Evolutionary conservation across 2,797 vertebrate genomes (phyloP).

Genomic region (Threskiornis aethiopicus): DNA sequence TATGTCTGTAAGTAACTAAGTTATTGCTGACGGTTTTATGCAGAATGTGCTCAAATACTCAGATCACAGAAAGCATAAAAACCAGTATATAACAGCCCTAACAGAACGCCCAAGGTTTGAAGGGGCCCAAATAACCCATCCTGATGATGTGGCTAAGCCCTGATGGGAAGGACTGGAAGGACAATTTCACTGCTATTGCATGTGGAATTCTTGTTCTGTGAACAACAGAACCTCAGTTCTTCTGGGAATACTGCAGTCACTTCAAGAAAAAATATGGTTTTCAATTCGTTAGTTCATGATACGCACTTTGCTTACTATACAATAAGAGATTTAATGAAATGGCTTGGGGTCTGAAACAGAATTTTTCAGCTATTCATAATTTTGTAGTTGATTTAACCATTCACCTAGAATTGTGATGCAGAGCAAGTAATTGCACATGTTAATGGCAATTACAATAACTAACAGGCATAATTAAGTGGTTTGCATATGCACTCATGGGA

Average conservation of each 20-base stretch:
- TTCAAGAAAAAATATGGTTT: neutral
- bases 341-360: neutral
- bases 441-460: slow-evolving; percentile 47
- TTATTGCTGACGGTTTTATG: neutral
- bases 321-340: neutral
- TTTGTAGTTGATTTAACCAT: slow-evolving; percentile 30
- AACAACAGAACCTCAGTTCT: neutral
- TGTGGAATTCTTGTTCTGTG: neutral
- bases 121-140: neutral
- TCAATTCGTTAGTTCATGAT: neutral
- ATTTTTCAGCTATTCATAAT: slow-evolving; percentile 5
- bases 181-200: neutral
- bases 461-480: slow-evolving; percentile 24
- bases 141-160: neutral
- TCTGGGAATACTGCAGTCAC: neutral
- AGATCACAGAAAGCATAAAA: neutral
- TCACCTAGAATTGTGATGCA: slow-evolving; percentile 30
- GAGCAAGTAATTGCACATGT: slow-evolving; percentile 20
- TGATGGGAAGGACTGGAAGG: neutral
- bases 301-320: neutral
- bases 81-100: neutral
- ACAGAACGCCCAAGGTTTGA: neutral
- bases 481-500: slow-evolving; percentile 7
- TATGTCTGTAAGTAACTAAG: neutral
- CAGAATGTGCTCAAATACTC: neutral